Evolutionary conservation across 2,888 invertebrate genomes (phyloP), one percentile per base, ranked within the genome.

Genomic region (Eumacrocentrus americanus): DNA sequence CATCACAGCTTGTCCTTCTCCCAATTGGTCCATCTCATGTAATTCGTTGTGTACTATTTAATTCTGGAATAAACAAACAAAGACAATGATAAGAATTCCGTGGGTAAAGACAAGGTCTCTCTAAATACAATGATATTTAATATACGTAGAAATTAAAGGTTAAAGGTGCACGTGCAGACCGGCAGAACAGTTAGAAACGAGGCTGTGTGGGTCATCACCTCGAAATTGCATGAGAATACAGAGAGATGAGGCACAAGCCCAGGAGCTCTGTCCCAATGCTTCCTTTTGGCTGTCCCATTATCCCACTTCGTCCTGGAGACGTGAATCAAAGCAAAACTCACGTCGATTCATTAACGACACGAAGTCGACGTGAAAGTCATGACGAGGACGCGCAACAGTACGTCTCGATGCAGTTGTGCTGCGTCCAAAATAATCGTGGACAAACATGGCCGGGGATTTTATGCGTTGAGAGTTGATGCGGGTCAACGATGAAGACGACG

Each of bases 1-100:
- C 67, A 81, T 79, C 2, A 79, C 79, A 0, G 80, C 72, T 62
- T 80, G 80, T 16, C 80, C 79, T 69, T 78, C 79, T 62, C 72
- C 73, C 60, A 80, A 67, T 58, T 79, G 79, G 2, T 80, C 80
- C 80, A 80, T 80, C 29, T n/a, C 65, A 1, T n/a, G n/a, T n/a
- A n/a, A n/a, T n/a, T n/a, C n/a, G n/a, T n/a, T n/a, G n/a, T n/a
- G n/a, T n/a, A n/a, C n/a, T n/a, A n/a, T n/a, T n/a, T n/a, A n/a
- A n/a, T n/a, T n/a, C n/a, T n/a, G n/a, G n/a, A n/a, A n/a, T n/a
- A n/a, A n/a, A n/a, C n/a, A n/a, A n/a, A n/a, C n/a, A n/a, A n/a
- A n/a, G n/a, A n/a, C n/a, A n/a, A n/a, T n/a, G n/a, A n/a, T n/a
- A n/a, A n/a, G n/a, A n/a, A n/a, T n/a, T n/a, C n/a, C n/a, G n/a